These are phyloP conservation scores for Platycercus adscitus DNA, from an alignment of 2,113 vertebrate genomes.

Conservation along the genomic window DNA sequence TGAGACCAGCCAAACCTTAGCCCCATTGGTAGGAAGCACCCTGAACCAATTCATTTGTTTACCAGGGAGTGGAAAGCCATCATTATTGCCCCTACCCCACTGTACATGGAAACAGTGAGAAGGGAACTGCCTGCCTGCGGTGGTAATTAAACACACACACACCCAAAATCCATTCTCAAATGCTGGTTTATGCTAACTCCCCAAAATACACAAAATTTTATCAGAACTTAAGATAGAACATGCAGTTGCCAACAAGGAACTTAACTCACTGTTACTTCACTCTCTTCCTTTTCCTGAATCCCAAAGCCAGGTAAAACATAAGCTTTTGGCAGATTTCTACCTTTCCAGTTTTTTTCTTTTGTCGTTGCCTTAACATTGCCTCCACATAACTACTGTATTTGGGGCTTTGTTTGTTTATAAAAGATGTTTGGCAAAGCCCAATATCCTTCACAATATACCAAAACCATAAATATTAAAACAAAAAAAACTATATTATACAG, in stretches of 20 bases:
- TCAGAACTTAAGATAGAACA: not conserved
- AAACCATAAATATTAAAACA: constrained; percentile 70
- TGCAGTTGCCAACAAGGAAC: not conserved
- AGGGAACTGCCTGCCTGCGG: not conserved
- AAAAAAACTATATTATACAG: constrained; percentile 74
- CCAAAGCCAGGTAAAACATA: not conserved
- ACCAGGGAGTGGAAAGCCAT: not conserved
- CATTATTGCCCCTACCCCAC: not conserved
- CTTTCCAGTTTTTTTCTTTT: not conserved
- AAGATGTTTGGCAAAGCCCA: constrained; percentile 55
- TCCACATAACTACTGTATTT: not conserved
- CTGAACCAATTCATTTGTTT: not conserved
- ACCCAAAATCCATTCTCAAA: not conserved
- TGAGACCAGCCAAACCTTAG: not conserved
- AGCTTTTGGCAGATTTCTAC: not conserved
- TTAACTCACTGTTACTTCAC: not conserved
- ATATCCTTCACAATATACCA: constrained; percentile 59
- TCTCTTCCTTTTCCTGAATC: not conserved
- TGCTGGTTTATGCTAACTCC: not conserved
- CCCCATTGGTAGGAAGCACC: not conserved
- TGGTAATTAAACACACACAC: not conserved
- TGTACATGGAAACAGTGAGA: not conserved
- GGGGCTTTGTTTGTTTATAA: not conserved
- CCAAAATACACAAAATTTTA: not conserved
- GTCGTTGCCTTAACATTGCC: not conserved